Percentiles rank a stretch among this genome's conserved stretches.
Evolutionary conservation across 2,797 vertebrate genomes (phyloP).

Genomic region (Sternotherus odoratus): DNA sequence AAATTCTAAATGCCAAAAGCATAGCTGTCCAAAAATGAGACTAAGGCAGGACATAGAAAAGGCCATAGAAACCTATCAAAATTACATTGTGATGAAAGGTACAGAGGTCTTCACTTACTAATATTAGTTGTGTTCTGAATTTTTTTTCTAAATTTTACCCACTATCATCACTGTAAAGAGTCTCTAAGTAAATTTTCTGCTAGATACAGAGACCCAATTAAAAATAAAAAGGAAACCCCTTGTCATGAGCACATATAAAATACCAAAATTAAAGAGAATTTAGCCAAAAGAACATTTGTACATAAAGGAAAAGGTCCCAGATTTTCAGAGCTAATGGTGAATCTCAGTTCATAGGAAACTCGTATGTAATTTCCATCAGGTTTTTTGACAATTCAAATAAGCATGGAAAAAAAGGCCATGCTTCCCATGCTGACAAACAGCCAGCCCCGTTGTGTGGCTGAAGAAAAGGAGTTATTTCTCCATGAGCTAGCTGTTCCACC

Average conservation of each 20-base stretch:
- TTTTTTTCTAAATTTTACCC: background rate
- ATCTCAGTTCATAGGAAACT: background rate
- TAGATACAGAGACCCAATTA: background rate
- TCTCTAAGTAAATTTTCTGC: background rate
- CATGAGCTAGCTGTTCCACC: background rate
- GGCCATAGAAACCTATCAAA: background rate
- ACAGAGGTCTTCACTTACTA: background rate
- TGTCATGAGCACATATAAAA: background rate
- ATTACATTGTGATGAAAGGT: background rate
- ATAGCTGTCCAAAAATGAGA: background rate
- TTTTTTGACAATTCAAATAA: background rate
- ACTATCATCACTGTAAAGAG: background rate
- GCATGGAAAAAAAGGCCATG: background rate
- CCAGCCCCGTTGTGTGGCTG: background rate
- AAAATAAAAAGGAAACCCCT: background rate
- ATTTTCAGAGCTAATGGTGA: background rate
- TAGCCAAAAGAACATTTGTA: background rate
- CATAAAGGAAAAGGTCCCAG: background rate
- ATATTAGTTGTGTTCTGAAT: background rate
- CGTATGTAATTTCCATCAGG: background rate
- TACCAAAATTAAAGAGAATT: background rate
- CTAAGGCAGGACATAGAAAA: background rate
- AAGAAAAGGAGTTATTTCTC: background rate
- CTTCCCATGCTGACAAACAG: background rate
- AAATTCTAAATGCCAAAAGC: background rate